Evolutionary conservation across 92 coral and sea anemone species (phyloP).

Genomic region (Hydrozoanthus gracilis): DNA sequence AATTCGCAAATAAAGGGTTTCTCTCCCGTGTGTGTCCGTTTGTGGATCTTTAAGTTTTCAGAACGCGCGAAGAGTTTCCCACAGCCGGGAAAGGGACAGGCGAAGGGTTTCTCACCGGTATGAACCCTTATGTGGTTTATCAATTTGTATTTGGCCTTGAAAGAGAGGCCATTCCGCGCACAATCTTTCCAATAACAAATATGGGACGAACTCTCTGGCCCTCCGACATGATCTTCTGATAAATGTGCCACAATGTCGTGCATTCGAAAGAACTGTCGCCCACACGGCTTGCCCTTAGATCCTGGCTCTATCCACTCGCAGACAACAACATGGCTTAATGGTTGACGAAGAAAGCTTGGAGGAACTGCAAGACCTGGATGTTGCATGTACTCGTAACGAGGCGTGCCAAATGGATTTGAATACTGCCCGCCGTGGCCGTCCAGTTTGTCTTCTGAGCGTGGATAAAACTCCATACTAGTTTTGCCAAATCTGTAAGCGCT

Average conservation of each 20-base stretch:
- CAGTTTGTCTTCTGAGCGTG: conserved; percentile 76
- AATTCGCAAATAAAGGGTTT: conserved; percentile 97
- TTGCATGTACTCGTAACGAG: conserved; percentile 89
- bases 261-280: conserved; percentile 99
- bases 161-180: conserved; percentile 93
- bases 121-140: conserved; percentile 99
- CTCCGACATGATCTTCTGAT: conserved; percentile 99
- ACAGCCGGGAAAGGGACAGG: conserved; percentile 98
- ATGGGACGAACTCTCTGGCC: conserved; percentile 97
- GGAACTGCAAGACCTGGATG: conserved; percentile 92
- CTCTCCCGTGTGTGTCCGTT: conserved; percentile 99
- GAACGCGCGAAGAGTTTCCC: conserved; percentile 99
- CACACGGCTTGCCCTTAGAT: conserved; percentile 98
- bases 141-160: conserved; percentile 98
- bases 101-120: conserved; percentile 98
- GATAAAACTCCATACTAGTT: conserved; percentile 71
- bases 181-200: conserved; percentile 99
- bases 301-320: conserved; percentile 99
- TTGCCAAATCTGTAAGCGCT: conserved; percentile 81
- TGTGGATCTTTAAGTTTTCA: conserved; percentile 98
- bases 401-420: conserved; percentile 85
- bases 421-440: conserved; percentile 74
- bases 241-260: conserved; percentile 99
- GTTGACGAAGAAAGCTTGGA: conserved; percentile 92
- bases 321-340: conserved; percentile 95